Conservation (phyloP, 2,113 vertebrate genomes). For the Mohoua ochrocephala region DNA sequence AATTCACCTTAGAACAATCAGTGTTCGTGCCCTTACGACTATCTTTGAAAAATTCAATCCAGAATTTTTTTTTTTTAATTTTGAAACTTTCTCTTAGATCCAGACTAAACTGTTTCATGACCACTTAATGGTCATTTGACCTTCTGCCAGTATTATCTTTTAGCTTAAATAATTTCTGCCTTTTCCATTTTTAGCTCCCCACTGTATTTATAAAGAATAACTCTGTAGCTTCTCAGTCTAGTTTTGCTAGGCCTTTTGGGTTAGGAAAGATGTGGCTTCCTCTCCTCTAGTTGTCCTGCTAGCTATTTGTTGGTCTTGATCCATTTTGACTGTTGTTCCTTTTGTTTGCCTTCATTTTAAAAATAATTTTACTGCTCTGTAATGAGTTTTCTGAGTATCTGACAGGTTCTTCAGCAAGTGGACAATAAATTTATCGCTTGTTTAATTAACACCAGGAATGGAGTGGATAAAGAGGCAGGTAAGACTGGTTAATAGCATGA, state of each 20-base stretch:
- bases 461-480: constrained; percentile 64
- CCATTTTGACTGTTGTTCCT: not conserved
- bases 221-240: not conserved
- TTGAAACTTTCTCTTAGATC: not conserved
- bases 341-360: not conserved
- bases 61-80: not conserved
- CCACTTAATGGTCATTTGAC: not conserved
- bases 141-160: not conserved
- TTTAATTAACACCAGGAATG: constrained; percentile 82
- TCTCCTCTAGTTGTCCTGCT: not conserved
- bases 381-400: constrained; percentile 30
- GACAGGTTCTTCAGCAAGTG: constrained; percentile 94
- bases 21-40: not conserved
- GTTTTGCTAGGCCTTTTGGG: not conserved
- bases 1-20: not conserved
- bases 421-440: constrained; percentile 99
- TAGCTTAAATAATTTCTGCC: not conserved
- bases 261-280: not conserved
- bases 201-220: not conserved
- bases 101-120: not conserved
- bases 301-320: not conserved
- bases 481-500: constrained; percentile 8
- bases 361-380: not conserved
- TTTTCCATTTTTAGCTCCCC: not conserved
- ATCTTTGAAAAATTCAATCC: not conserved